Evolutionary conservation across 2,888 invertebrate species (phyloP).

Genomic region (Ornithoptera alexandrae): DNA sequence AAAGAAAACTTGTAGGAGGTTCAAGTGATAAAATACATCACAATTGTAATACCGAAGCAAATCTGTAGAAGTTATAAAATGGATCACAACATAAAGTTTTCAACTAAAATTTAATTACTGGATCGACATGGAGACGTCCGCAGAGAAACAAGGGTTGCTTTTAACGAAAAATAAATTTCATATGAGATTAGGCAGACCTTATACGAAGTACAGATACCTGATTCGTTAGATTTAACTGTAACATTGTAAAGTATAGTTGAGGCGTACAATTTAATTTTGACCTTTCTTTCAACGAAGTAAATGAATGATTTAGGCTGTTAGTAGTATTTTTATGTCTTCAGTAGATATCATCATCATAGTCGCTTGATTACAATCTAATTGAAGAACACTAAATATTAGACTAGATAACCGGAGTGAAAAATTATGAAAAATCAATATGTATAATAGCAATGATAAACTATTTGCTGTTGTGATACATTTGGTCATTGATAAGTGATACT

Average conservation of each 20-base stretch:
- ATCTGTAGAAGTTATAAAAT: neutral
- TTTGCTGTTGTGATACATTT: too few species aligned
- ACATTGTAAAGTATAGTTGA: neutral
- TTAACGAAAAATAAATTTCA: constrained; percentile 18
- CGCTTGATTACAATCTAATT: too few species aligned
- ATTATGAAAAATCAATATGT: too few species aligned
- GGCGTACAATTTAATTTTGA: neutral
- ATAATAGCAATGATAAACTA: too few species aligned
- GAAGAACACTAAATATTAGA: too few species aligned
- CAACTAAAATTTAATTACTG: neutral
- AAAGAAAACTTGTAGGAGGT: too few species aligned
- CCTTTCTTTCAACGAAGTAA: neutral
- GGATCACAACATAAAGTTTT: neutral
- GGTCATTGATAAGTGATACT: too few species aligned
- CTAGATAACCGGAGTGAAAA: too few species aligned
- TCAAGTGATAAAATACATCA: too few species aligned
- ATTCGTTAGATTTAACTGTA: neutral
- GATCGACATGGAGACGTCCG: neutral
- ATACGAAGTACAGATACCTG: neutral
- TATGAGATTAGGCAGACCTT: neutral
- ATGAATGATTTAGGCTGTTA: neutral
- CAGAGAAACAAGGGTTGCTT: constrained; percentile 1
- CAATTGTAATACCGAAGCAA: neutral
- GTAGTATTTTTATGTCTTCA: too few species aligned
- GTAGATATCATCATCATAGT: too few species aligned